Evolutionary conservation across 2,888 invertebrate species (phyloP).

Genomic region (Patella caerulea): DNA sequence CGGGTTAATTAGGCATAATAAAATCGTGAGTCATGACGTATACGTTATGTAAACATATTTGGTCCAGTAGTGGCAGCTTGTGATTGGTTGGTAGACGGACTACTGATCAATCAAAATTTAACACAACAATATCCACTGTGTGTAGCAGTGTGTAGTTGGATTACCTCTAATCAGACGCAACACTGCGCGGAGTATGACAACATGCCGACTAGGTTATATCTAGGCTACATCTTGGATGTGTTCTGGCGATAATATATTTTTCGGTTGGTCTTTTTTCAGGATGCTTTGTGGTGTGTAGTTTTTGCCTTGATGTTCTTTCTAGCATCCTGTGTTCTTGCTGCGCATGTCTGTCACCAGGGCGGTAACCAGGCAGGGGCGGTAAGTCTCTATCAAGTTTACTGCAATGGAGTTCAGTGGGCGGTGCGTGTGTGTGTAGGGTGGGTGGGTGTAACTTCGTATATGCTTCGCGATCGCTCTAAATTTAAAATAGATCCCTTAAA

Average conservation of each 20-base stretch:
- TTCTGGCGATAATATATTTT: neutral
- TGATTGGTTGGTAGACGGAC: too few species aligned
- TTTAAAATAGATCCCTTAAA: neutral
- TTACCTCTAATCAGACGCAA: too few species aligned
- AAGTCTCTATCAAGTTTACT: conserved; percentile 10
- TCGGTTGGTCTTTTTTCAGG: conserved; percentile 22
- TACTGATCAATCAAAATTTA: too few species aligned
- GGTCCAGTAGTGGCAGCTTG: too few species aligned
- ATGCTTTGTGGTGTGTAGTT: conserved; percentile 37
- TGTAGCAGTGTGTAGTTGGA: too few species aligned
- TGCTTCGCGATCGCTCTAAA: too few species aligned
- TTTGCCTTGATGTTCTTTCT: conserved; percentile 37
- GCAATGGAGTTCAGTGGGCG: neutral
- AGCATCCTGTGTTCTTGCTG: conserved; percentile 33
- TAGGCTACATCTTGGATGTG: neutral
- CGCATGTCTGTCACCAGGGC: conserved; percentile 34
- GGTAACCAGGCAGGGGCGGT: conserved; percentile 44
- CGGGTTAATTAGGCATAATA: too few species aligned
- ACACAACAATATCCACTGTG: too few species aligned
- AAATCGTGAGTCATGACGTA: too few species aligned
- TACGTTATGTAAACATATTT: too few species aligned
- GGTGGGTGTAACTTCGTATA: neutral
- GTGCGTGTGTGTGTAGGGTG: neutral
- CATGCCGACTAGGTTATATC: too few species aligned
- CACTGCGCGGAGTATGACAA: too few species aligned